phyloP scores from a whole-genome alignment of 2,797 vertebrate genomes.

The Tarsius wallacei region DNA sequence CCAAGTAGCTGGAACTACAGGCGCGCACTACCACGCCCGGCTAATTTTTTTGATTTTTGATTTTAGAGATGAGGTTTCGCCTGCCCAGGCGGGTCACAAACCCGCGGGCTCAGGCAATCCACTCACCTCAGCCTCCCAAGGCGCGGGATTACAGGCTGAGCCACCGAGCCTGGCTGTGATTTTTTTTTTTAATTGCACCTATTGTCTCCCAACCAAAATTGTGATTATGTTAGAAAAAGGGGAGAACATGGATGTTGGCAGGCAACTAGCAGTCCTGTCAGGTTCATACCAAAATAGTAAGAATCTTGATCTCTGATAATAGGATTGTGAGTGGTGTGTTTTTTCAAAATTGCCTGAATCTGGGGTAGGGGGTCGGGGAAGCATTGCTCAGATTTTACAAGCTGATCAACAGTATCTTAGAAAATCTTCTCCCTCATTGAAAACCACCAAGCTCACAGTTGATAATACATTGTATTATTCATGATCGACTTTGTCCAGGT shows the following conservation, averaged over 20 bases:
- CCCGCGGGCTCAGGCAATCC: too few species aligned
- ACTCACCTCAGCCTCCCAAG: too few species aligned
- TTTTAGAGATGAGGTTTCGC: too few species aligned
- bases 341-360: not conserved
- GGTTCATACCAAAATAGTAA: not conserved
- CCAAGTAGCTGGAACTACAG: too few species aligned
- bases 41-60: too few species aligned
- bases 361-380: not conserved
- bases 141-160: too few species aligned
- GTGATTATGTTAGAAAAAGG: not conserved
- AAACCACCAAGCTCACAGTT: not conserved
- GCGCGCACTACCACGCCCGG: too few species aligned
- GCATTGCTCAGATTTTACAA: not conserved
- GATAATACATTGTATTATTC: too few species aligned
- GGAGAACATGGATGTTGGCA: not conserved
- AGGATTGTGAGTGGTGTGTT: not conserved
- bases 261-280: not conserved
- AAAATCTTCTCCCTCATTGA: not conserved
- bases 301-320: not conserved
- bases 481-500: not conserved
- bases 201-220: not conserved
- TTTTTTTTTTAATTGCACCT: not conserved
- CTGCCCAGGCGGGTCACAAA: too few species aligned
- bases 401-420: not conserved
- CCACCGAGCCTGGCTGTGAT: too few species aligned